Conservation (phyloP, 30 jellyfish, hydroid and myxozoan species). For the Phacellophora camtschatica region DNA sequence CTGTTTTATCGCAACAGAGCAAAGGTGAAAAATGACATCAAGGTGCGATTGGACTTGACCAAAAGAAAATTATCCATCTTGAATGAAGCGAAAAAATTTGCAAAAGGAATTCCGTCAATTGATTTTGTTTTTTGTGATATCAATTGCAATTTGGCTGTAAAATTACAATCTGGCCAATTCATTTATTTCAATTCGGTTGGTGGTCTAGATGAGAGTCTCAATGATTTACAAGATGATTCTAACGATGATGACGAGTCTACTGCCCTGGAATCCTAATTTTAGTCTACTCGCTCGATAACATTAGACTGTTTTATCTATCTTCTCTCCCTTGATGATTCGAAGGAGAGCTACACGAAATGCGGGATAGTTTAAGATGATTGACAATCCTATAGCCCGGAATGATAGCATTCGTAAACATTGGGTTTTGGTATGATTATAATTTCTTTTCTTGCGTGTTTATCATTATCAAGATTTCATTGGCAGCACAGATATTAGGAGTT, state of each 20-base stretch:
- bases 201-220: neutral
- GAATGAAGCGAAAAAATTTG: conserved; percentile 37
- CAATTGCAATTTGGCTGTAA: conserved; percentile 21
- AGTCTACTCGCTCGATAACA: neutral
- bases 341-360: neutral
- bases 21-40: conserved; percentile 1
- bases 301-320: neutral
- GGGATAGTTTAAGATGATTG: neutral
- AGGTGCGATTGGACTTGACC: conserved; percentile 43
- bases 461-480: neutral
- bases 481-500: neutral
- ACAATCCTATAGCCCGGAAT: neutral
- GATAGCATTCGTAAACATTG: neutral
- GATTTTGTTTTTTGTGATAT: conserved; percentile 40
- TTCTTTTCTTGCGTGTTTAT: neutral
- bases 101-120: neutral
- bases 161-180: neutral
- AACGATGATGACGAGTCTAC: neutral
- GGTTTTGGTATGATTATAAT: neutral
- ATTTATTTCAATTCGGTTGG: neutral
- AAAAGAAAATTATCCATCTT: neutral
- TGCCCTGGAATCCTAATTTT: neutral
- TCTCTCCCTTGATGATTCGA: neutral
- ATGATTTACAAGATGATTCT: neutral
- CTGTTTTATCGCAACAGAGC: conserved; percentile 1